Conservation (phyloP, 2,888 invertebrate species). For the Xanthia togata region DNA sequence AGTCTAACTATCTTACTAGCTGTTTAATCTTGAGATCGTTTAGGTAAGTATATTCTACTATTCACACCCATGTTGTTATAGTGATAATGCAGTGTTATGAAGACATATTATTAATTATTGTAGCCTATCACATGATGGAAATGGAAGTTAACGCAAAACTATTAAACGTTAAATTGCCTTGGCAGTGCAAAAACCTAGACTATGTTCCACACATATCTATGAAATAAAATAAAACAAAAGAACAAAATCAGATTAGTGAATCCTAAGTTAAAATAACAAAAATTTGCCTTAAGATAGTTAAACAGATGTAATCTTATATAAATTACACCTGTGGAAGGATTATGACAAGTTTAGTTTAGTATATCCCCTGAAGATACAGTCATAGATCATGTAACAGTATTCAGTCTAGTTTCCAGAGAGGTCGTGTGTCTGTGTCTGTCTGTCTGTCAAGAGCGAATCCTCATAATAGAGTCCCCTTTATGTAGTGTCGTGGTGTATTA, state of each 20-base stretch:
- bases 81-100: neutral
- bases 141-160: neutral
- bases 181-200: neutral
- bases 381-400: conserved; percentile 34
- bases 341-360: neutral
- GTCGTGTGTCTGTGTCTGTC: neutral
- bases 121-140: neutral
- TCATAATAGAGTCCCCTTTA: conserved; percentile 56
- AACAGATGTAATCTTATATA: neutral
- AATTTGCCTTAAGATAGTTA: neutral
- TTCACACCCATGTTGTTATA: neutral
- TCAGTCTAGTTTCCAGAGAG: neutral
- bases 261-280: neutral
- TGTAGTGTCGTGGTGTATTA: conserved; percentile 30
- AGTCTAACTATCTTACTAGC: neutral
- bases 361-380: neutral
- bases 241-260: neutral
- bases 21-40: neutral
- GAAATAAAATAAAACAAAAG: neutral
- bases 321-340: neutral
- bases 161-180: neutral
- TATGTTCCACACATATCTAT: neutral
- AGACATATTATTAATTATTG: neutral
- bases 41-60: neutral
- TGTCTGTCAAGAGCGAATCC: conserved; percentile 36